These are phyloP conservation scores for Taxidea taxus DNA, from an alignment of 2,113 vertebrate genomes.

Conservation along the genomic window DNA sequence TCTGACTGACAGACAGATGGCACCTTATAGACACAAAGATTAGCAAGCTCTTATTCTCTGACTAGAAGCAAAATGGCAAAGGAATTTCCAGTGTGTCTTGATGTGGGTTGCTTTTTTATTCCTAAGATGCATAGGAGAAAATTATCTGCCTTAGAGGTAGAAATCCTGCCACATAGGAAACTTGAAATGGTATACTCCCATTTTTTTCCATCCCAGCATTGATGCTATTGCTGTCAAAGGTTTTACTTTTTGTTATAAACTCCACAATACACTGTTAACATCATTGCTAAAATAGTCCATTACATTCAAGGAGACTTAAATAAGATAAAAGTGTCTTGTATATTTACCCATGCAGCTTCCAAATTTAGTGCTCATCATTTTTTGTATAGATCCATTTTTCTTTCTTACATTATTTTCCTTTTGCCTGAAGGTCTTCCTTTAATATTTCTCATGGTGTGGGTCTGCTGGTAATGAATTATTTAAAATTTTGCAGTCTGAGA, in stretches of 20 bases:
- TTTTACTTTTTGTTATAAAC: neutral
- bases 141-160: neutral
- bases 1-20: neutral
- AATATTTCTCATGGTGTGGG: neutral
- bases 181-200: neutral
- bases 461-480: neutral
- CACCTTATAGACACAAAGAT: neutral
- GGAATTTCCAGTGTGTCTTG: neutral
- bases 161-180: neutral
- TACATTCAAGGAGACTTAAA: neutral
- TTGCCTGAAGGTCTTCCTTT: neutral
- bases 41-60: neutral
- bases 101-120: neutral
- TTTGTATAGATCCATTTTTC: neutral
- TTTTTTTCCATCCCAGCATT: neutral
- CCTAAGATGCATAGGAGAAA: neutral
- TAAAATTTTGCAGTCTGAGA: neutral
- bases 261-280: neutral
- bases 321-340: neutral
- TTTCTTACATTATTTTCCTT: neutral
- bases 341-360: neutral
- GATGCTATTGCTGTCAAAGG: neutral
- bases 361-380: neutral
- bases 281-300: neutral
- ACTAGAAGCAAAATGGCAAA: constrained; percentile 15